A percentile compares a stretch with the other conserved stretches of the same genome.
These are phyloP conservation scores for Pipra filicauda DNA, from an alignment of 2,113 vertebrate species.

Conservation along the genomic window DNA sequence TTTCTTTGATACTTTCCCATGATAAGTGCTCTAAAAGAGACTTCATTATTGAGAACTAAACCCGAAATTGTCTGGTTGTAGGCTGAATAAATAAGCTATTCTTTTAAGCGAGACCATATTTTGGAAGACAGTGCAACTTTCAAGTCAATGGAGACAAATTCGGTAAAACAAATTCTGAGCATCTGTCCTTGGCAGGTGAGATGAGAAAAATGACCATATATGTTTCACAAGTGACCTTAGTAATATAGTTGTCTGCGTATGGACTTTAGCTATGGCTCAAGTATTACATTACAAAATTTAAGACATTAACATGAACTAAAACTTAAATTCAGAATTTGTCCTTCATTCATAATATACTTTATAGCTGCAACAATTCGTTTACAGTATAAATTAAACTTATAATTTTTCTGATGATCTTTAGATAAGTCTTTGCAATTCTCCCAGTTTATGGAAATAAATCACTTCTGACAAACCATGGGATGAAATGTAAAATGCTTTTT, in stretches of 20 bases:
- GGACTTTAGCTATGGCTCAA: neutral
- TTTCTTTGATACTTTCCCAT: neutral
- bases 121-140: neutral
- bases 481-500: neutral
- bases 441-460: neutral
- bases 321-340: neutral
- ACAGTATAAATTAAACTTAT: neutral
- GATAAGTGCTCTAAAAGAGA: neutral
- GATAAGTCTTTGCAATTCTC: neutral
- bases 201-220: neutral
- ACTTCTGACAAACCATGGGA: neutral
- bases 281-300: neutral
- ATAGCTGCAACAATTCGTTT: neutral
- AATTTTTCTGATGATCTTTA: neutral
- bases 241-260: neutral
- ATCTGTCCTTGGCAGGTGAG: neutral
- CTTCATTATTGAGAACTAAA: neutral
- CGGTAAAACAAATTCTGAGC: neutral
- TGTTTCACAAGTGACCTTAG: neutral
- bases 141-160: neutral
- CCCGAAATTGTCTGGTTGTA: neutral
- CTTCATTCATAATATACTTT: neutral
- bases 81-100: neutral
- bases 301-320: neutral
- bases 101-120: neutral